Evolutionary conservation across 1,140 invertebrate genomes (phyloP), one percentile per base, ranked within the genome.

Genomic region (Meteorus sp.): DNA sequence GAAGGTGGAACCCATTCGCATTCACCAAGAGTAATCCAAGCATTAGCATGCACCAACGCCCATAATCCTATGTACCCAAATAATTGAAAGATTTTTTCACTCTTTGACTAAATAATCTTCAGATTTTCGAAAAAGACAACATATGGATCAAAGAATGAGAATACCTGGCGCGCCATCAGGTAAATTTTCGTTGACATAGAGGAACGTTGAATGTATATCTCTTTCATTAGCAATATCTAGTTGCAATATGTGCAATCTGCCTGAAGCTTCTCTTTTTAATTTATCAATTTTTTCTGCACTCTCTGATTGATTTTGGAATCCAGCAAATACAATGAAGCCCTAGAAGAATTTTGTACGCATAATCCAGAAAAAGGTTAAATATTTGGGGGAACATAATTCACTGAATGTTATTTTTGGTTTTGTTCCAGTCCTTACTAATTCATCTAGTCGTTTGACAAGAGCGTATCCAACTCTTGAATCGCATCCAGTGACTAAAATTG

Each of bases 11-110:
- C 85, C 90, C 90, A 92, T 80, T 96, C 94, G 55, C 94, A 86
- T 81, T 94, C 92, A 1, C 93, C 93, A 47, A 93, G 85, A 15
- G 90, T 88, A 64, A 91, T 88, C 85, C 92, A 92, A 20, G 91
- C 90, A 50, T 92, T 91, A 66, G 93, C 92, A 79, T 96, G 94
- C 5, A 97, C 88, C 31, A 97, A 79, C 9, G 90, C 92, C 93
- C 93, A 96, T 29, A 97, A 81, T 66, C 83, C 86, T 86, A 67
- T n/a, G n/a, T 31, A 50, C 15, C 17, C 15, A 50, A 3, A 9
- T 50, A 35, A 31, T 13, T 31, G 4, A 17, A n/a, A 31, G 25
- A 45, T 48, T 27, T n/a, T 19, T 48, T 13, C 6, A 5, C 1
- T 44, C 6, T 6, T 20, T 44, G 17, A 6, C 22, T 44, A 8